These are phyloP conservation scores for Ostrea denselamellosa DNA, from an alignment of 1,140 invertebrate species.

Conservation along the genomic window DNA sequence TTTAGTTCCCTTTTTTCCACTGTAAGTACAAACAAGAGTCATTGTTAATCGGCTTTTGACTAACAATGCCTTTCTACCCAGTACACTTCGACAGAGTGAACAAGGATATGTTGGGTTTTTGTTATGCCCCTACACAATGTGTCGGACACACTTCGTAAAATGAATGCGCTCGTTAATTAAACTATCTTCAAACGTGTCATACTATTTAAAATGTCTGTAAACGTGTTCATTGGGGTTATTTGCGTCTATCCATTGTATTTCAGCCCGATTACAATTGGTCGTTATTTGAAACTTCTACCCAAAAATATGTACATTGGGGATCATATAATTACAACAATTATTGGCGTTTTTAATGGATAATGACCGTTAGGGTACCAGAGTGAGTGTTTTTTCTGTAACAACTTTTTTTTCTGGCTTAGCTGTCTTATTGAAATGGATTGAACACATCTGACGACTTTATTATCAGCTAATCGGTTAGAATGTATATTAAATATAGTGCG, in stretches of 20 bases:
- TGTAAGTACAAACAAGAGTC: neutral
- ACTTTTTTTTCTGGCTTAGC: neutral
- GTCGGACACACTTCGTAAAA: conserved; percentile 19
- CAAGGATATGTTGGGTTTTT: neutral
- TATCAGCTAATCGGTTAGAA: conserved; percentile 11
- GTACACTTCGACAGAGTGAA: neutral
- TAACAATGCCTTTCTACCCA: conserved; percentile 12
- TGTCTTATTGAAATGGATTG: neutral
- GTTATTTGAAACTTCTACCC: conserved; percentile 7
- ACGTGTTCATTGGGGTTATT: neutral
- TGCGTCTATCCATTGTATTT: neutral
- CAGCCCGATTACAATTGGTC: neutral
- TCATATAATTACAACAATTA: conserved; percentile 27
- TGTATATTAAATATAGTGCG: neutral
- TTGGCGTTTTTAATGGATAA: conserved; percentile 16
- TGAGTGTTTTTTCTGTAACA: neutral
- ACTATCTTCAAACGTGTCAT: neutral
- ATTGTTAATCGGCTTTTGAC: conserved; percentile 26
- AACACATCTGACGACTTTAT: conserved; percentile 19
- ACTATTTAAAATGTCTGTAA: conserved; percentile 9
- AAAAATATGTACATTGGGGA: conserved; percentile 20
- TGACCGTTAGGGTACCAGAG: neutral
- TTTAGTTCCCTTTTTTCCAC: neutral
- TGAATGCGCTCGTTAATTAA: neutral
- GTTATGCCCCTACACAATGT: conserved; percentile 2